Evolutionary conservation across 2,888 invertebrate genomes (phyloP), one percentile per base, ranked within the genome.

Genomic region (Agriopis aurantiaria): DNA sequence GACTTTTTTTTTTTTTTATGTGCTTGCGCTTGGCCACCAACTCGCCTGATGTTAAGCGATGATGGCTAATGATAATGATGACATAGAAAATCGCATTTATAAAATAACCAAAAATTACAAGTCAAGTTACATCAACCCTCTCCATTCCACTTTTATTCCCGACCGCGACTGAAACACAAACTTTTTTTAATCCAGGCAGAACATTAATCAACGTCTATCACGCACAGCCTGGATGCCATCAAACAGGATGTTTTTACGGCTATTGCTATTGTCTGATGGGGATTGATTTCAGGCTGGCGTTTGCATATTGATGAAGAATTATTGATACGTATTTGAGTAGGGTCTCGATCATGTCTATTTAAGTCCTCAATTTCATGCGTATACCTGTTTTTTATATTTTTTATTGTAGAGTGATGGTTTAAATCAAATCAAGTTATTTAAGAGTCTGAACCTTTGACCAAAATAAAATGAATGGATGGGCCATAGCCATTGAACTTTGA

Each of bases 171-270:
- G 91, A 91, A 93, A 93, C 91, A 92, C 88, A 90, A 90, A 91
- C 85, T 91, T 93, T 93, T 92, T 92, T 89, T 80, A 82, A 84
- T 82, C 86, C 89, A 88, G 90, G 89, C 88, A 88, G 88, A 86
- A 88, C 92, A 94, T 94, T 93, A 94, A 93, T 94, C 93, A 92
- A 91, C 87, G 93, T 93, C 93, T 85, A 91, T 93, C 93, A 92
- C 82, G 75, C 79, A 77, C 92, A 92, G 91, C 82, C 86, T 59
- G 53, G 48, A 48, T 51, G 75, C 74, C 80, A 80, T 80, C 77
- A 78, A 76, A 75, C 68, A 14, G 60, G 65, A 69, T 66, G 56
- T 69, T 73, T 74, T 74, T 68, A 75, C 72, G 74, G 72, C 68
- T 72, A 63, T 55, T 59, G 68, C 69, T 60, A 71, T 75, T 77